Percentiles rank a stretch among this genome's conserved stretches.
phyloP scores from a whole-genome alignment of 2,888 invertebrate genomes.

The Phaonia tiefii region DNA sequence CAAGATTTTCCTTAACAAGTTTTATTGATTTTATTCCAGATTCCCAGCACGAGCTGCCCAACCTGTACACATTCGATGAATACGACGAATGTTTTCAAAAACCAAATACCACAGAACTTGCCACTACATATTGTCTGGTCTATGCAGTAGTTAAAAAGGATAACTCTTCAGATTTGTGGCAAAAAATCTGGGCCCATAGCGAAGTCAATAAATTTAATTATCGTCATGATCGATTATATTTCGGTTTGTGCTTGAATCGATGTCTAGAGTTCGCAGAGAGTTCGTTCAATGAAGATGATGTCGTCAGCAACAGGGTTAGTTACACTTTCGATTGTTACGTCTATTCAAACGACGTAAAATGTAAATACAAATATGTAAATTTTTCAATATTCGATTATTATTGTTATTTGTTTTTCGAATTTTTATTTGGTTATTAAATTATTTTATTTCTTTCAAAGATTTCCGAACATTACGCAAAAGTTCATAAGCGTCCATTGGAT shows the following conservation, averaged over 20 bases:
- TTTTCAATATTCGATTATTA: no score
- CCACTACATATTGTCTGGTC: slow-evolving; percentile 73
- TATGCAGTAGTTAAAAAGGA: slow-evolving; percentile 74
- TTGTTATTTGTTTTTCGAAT: no score
- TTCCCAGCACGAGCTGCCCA: slow-evolving; percentile 73
- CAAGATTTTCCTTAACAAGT: no score
- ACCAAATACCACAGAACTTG: slow-evolving; percentile 60
- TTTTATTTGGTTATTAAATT: no score
- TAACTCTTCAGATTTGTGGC: slow-evolving; percentile 72
- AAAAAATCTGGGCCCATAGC: slow-evolving; percentile 71
- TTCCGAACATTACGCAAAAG: slow-evolving; percentile 54
- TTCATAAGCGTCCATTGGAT: slow-evolving; percentile 70
- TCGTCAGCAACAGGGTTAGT: slow-evolving; percentile 58
- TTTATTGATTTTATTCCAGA: no score
- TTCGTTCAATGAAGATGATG: not conserved
- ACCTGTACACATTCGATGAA: slow-evolving; percentile 74
- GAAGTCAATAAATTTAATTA: slow-evolving; percentile 71
- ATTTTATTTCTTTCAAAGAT: slow-evolving; percentile 45
- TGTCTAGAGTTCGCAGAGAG: slow-evolving; percentile 67
- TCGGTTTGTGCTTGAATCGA: slow-evolving; percentile 74
- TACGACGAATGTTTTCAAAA: slow-evolving; percentile 82
- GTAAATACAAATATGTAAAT: no score
- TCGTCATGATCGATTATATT: slow-evolving; percentile 73
- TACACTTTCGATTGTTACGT: no score
- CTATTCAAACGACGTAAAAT: no score